phyloP scores from a whole-genome alignment of 2,888 invertebrate genomes.

The Microplitis manilae region DNA sequence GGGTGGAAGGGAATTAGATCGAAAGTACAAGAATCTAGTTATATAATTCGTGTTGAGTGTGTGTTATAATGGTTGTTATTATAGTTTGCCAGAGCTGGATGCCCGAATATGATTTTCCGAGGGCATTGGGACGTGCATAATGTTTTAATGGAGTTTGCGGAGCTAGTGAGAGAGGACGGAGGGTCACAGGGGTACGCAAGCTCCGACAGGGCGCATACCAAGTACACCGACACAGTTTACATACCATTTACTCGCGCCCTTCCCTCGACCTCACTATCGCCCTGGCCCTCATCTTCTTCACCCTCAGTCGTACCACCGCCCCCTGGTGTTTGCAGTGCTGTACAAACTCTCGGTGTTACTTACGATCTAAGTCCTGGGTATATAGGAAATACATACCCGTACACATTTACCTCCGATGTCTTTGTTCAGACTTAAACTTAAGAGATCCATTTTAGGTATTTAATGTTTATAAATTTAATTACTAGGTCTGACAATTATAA shows the following conservation, averaged over 20 bases:
- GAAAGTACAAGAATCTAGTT: neutral
- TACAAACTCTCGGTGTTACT: conserved; percentile 66
- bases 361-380: conserved; percentile 44
- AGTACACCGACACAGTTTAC: conserved; percentile 68
- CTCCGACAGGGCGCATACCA: conserved; percentile 58
- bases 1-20: neutral
- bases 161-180: conserved; percentile 52
- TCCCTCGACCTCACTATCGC: conserved; percentile 37
- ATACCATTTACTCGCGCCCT: conserved; percentile 71
- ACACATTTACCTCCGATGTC: neutral
- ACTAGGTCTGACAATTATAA: no score
- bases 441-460: no score
- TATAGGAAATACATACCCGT: neutral
- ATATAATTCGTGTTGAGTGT: neutral
- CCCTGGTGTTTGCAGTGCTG: conserved; percentile 67
- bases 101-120: conserved; percentile 70
- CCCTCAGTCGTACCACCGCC: conserved; percentile 37
- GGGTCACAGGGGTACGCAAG: conserved; percentile 5
- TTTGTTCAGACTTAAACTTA: conserved; percentile 9
- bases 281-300: neutral
- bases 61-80: neutral
- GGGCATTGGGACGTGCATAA: conserved; percentile 72
- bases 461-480: no score
- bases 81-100: conserved; percentile 7
- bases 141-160: conserved; percentile 72